Percentiles rank a stretch among this genome's conserved stretches.
Evolutionary conservation across 2,888 invertebrate genomes (phyloP).

Genomic region (Clostera curtula): DNA sequence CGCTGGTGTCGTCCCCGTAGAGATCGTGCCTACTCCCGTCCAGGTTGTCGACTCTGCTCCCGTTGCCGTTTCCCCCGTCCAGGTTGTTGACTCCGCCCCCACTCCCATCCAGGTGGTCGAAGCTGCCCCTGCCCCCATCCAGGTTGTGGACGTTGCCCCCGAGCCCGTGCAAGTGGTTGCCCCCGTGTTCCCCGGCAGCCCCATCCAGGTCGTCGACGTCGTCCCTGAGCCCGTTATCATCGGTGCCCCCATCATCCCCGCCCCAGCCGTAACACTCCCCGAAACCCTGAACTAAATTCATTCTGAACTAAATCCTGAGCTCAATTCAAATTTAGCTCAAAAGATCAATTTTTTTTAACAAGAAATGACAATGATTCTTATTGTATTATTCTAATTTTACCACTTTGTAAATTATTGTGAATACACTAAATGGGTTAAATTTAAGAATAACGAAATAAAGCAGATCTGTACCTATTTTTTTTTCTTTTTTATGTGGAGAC

Average conservation of each 20-base stretch:
- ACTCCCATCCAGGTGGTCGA: conserved; percentile 5
- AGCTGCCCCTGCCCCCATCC: conserved; percentile 11
- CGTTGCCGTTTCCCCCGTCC: conserved; percentile 5
- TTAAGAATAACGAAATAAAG: too few species aligned
- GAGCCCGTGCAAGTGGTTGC: too few species aligned
- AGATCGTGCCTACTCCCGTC: conserved; percentile 9
- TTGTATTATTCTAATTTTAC: too few species aligned
- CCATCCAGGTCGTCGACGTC: conserved; percentile 7
- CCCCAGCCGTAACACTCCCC: conserved; percentile 26
- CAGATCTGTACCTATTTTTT: too few species aligned
- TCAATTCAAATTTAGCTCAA: too few species aligned
- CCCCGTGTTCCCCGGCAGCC: too few species aligned
- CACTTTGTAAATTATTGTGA: too few species aligned
- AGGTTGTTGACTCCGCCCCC: conserved; percentile 10
- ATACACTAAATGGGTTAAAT: too few species aligned
- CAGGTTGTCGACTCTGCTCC: conserved; percentile 6
- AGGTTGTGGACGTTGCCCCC: conserved; percentile 3
- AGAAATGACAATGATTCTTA: too few species aligned
- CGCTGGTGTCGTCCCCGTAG: conserved; percentile 5
- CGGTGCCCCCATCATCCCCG: conserved; percentile 17
- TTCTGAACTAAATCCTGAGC: background rate
- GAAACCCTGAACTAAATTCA: conserved; percentile 32
- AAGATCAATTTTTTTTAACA: too few species aligned
- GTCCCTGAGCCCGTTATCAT: conserved; percentile 12
- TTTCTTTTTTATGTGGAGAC: too few species aligned